Evolutionary conservation across 2,888 invertebrate genomes (phyloP), one percentile per base, ranked within the genome.

Genomic region (Agrotis ipsilon): DNA sequence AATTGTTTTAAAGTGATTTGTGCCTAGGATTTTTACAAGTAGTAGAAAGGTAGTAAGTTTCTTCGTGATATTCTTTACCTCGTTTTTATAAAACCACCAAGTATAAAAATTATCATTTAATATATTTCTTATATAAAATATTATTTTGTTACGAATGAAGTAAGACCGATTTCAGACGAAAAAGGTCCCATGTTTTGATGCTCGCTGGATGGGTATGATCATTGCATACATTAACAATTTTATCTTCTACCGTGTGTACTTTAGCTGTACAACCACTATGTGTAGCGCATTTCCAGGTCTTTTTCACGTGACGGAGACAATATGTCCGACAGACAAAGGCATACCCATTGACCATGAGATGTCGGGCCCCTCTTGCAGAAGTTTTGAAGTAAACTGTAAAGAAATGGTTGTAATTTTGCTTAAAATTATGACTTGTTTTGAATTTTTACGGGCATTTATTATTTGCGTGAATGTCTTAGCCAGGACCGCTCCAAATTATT

Each of bases 321-420:
- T 94, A 94, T 11, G 89, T 91, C 18, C 94, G 87, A 74, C 94
- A 94, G 74, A 93, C 91, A 80, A 94, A 94, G 5, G 92, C 73
- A 68, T 90, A 93, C 0, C 94, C 94, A 51, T 90, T 86, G 1
- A 94, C 81, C 5, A 94, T 92, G 19, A 94, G 85, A 49, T 94
- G 93, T 0, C 91, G 85, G 0, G 89, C 90, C 0, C 94, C 94
- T 65, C 93, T 86, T n/a, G 84, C 81, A 6, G 94, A 92, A 2
- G 89, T 93, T 77, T 89, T 90, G 84, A 88, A 94, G 87, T 88
- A 93, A 55, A 89, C 94, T 94, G 92, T 18, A 93, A 93, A 81
- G 72, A 65, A 64, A 66, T 43, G 60, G 52, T 57, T 72, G 48
- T 64, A 18, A 54, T 58, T 68, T 54, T 52, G 18, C 19, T 66